These are phyloP conservation scores for Hyposoter didymator DNA, from an alignment of 2,888 invertebrate genomes.

Conservation along the genomic window DNA sequence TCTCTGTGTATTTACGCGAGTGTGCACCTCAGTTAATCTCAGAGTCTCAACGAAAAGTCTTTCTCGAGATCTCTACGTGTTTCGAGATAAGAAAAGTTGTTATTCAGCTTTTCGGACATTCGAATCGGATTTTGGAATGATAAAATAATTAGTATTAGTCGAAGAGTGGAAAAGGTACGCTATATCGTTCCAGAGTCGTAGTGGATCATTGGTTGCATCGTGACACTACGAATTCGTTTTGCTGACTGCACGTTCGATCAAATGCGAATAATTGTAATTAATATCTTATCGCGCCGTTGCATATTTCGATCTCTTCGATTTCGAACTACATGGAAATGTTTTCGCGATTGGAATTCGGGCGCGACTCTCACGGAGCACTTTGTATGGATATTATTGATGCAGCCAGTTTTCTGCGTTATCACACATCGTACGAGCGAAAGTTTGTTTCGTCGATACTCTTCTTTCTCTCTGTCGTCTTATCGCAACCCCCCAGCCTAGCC, in stretches of 20 bases:
- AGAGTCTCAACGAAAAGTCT: not conserved
- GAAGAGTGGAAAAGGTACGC: not conserved
- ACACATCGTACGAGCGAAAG: slow-evolving; percentile 3
- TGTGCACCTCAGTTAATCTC: not conserved
- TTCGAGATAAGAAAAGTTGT: not conserved
- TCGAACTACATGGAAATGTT: not conserved
- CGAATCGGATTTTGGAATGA: not conserved
- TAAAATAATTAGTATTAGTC: not conserved
- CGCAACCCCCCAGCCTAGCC: no score
- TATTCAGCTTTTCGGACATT: not conserved
- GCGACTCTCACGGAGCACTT: not conserved
- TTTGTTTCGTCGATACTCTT: slow-evolving; percentile 16
- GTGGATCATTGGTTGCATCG: not conserved
- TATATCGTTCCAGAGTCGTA: not conserved
- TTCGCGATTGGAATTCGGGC: not conserved
- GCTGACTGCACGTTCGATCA: not conserved
- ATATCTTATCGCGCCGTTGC: not conserved
- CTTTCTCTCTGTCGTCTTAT: not conserved
- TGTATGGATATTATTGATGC: not conserved
- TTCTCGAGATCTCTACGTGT: not conserved
- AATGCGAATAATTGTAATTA: not conserved
- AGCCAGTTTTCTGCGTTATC: slow-evolving; percentile 36
- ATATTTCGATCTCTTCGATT: not conserved
- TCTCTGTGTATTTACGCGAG: not conserved
- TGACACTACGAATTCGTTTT: not conserved